phyloP scores from a whole-genome alignment of 2,888 invertebrate genomes.

The Plebejus argus region DNA sequence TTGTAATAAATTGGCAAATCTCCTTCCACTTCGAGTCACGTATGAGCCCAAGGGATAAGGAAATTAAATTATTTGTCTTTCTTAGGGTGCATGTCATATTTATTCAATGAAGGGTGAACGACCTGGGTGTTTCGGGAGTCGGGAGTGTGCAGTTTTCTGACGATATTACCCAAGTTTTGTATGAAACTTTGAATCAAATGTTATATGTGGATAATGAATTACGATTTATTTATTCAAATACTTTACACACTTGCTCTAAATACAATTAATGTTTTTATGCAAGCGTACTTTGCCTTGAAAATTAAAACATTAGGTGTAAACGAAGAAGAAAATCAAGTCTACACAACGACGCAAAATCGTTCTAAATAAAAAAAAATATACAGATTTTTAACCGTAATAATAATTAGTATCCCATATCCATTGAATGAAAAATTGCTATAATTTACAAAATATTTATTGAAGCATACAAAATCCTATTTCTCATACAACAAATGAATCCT shows the following conservation, averaged over 20 bases:
- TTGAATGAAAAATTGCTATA: not conserved
- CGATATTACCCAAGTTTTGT: not conserved
- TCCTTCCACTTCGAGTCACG: slow-evolving; percentile 66
- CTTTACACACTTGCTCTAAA: no score
- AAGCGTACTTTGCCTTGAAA: no score
- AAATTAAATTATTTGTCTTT: slow-evolving; percentile 81
- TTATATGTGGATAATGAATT: not conserved
- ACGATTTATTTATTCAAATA: no score
- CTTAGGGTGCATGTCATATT: slow-evolving; percentile 78
- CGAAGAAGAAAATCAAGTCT: no score
- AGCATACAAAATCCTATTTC: slow-evolving; percentile 57
- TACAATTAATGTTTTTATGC: no score
- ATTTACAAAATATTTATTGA: slow-evolving; percentile 34
- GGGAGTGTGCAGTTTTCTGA: slow-evolving; percentile 1
- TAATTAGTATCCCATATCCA: not conserved
- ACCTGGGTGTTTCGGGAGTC: slow-evolving; percentile 46
- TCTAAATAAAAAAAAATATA: no score
- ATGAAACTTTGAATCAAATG: not conserved
- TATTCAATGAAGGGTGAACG: slow-evolving; percentile 62
- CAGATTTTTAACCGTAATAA: no score
- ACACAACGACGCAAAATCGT: no score
- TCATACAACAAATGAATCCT: slow-evolving; percentile 69
- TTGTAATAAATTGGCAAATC: slow-evolving; percentile 62
- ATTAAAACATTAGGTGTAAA: no score
- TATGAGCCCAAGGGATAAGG: slow-evolving; percentile 71